These are phyloP conservation scores for Drosophila trapezifrons DNA, from an alignment of 1,140 invertebrate species.

Conservation along the genomic window DNA sequence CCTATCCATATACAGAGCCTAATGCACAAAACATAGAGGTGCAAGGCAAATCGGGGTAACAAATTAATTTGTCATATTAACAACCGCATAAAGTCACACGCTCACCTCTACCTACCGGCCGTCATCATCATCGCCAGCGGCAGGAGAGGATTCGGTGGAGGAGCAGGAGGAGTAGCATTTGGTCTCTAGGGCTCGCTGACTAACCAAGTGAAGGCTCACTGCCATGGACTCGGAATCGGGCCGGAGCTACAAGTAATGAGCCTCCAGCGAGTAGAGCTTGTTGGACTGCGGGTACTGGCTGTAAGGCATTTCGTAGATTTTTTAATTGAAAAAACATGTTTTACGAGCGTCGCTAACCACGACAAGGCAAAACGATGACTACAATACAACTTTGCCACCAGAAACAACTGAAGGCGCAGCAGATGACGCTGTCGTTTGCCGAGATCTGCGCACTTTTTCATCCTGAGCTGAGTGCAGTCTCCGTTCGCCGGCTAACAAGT, in stretches of 20 bases:
- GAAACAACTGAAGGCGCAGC: constrained; percentile 63
- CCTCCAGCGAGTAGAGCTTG: constrained; percentile 40
- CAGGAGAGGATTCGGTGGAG: constrained; percentile 13
- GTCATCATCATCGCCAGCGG: constrained; percentile 47
- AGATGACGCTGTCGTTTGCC: constrained; percentile 78
- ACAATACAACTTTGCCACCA: constrained; percentile 32
- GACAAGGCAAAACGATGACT: constrained; percentile 66
- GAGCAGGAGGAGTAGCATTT: constrained; percentile 31
- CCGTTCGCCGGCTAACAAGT: constrained; percentile 54
- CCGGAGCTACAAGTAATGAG: constrained; percentile 46
- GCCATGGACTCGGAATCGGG: constrained; percentile 34
- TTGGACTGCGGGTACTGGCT: constrained; percentile 41
- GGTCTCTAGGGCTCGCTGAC: constrained; percentile 44
- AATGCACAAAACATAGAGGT: constrained; percentile 41
- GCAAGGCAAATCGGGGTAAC: constrained; percentile 70
- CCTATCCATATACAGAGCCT: constrained; percentile 56
- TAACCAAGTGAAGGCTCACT: constrained; percentile 59
- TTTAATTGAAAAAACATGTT: constrained; percentile 83
- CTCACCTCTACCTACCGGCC: constrained; percentile 50
- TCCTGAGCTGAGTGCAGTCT: constrained; percentile 23
- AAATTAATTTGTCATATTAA: constrained; percentile 83
- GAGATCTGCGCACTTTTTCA: constrained; percentile 70
- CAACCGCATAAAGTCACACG: constrained; percentile 80
- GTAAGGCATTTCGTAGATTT: constrained; percentile 79
- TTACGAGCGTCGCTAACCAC: constrained; percentile 79